These are phyloP conservation scores for Lepidonotus clava DNA, from an alignment of 2,888 invertebrate species.

Conservation along the genomic window DNA sequence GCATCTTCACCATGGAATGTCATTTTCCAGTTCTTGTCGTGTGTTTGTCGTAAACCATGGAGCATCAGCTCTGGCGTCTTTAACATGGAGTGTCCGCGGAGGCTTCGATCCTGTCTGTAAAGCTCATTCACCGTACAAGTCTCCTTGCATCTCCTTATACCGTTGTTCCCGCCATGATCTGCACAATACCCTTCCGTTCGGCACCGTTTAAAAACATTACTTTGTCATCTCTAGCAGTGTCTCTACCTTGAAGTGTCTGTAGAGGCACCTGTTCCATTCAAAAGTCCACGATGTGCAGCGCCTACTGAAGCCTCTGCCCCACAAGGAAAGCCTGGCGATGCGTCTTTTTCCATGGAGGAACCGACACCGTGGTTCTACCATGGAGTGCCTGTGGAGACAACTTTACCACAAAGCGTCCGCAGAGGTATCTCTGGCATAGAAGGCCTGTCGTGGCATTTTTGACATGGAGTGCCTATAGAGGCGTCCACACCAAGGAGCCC, in stretches of 20 bases:
- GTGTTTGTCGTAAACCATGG: background rate
- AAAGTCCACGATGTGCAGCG: background rate
- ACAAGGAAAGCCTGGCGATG: background rate
- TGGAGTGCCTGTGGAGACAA: background rate
- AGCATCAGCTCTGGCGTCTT: background rate
- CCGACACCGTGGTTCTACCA: background rate
- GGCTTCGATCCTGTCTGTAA: slow-evolving; percentile 28
- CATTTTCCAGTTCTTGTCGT: background rate
- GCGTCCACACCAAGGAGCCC: slow-evolving; percentile 36
- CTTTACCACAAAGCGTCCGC: slow-evolving; percentile 33
- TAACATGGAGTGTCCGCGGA: slow-evolving; percentile 17
- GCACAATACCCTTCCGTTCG: background rate
- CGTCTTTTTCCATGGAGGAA: background rate
- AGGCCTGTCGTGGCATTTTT: slow-evolving; percentile 40
- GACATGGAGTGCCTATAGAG: slow-evolving; percentile 43
- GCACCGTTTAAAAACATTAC: too few species aligned
- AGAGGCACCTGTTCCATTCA: slow-evolving; percentile 1
- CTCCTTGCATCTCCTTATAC: background rate
- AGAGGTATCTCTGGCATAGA: slow-evolving; percentile 36
- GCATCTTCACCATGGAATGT: slow-evolving; percentile 19
- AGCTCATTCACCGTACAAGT: background rate
- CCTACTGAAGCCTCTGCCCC: background rate
- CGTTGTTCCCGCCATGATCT: too few species aligned
- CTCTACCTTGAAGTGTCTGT: background rate
- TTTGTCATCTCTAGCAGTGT: background rate